These are phyloP conservation scores for Neoascia interrupta DNA, from an alignment of 2,888 invertebrate genomes.

Conservation along the genomic window DNA sequence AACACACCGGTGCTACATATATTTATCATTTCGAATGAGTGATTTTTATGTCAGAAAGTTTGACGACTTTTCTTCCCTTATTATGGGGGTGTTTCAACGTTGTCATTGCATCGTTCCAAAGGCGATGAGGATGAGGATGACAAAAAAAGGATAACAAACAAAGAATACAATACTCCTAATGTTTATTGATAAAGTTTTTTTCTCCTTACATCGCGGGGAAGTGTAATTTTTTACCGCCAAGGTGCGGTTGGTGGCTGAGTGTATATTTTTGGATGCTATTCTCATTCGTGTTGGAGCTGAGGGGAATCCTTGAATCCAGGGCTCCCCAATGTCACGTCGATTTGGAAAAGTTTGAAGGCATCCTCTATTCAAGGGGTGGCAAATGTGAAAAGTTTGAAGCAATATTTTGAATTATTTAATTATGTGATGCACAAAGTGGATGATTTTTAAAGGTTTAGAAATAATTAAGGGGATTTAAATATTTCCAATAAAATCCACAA, in stretches of 20 bases:
- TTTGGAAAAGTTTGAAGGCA: too few species aligned
- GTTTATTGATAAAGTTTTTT: slow-evolving; percentile 63
- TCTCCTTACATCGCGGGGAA: neutral
- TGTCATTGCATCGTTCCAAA: slow-evolving; percentile 41
- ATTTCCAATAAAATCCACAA: too few species aligned
- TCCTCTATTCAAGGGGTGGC: too few species aligned
- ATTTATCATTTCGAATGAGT: slow-evolving; percentile 67
- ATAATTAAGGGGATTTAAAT: too few species aligned
- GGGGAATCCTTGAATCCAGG: too few species aligned
- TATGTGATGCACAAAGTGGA: too few species aligned
- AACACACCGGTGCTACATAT: slow-evolving; percentile 12
- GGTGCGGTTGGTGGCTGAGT: too few species aligned
- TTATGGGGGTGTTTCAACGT: slow-evolving; percentile 8
- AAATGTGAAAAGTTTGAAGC: too few species aligned
- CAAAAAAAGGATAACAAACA: slow-evolving; percentile 34
- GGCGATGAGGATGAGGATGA: neutral
- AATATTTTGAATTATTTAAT: too few species aligned
- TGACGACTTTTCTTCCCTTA: slow-evolving; percentile 42
- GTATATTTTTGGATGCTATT: slow-evolving; percentile 12
- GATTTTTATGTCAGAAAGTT: slow-evolving; percentile 68
- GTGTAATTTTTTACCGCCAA: slow-evolving; percentile 45
- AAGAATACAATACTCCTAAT: slow-evolving; percentile 53
- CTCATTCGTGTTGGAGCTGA: too few species aligned
- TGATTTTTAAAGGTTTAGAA: too few species aligned
- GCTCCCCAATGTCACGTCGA: too few species aligned